Base-by-base conservation (phyloP, 2,888 invertebrate species). In the Willowsia nigromaculata region DNA sequence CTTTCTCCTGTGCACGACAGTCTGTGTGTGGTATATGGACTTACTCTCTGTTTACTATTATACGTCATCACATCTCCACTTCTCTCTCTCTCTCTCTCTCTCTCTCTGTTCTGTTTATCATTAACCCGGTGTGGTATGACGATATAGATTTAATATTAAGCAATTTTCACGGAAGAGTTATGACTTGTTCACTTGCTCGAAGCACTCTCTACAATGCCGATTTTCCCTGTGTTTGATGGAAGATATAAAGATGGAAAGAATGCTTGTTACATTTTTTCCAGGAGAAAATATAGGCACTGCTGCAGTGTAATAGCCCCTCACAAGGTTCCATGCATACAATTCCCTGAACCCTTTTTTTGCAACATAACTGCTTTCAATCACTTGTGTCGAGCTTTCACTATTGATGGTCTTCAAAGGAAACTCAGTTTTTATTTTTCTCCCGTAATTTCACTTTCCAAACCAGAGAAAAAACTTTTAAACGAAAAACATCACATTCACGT, bases 121-220 rank as follows among this genome's bases (percentile, higher is more conserved):
- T 43, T 71, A 25, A 30, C 71, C 71, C 71, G 71, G 71, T 71
- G 43, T 43, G 22, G 71, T 22, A 33, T 65, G 33, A 5, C n/a
- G 9, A 65, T 82, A 83, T 50, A 83, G 68, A 83, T 71, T 83
- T 50, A 83, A 50, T 59, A 62, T 40, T 62, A 53, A 83, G 37
- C 40, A 68, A 83, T 71, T 83, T 50, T 82, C 71, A 43, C 50
- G 22, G 40, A 56, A 40, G 30, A 53, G 53, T 82, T 82, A 62
- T 62, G 37, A 22, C 68, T 68, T 68, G 68, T 68, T 68, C 33
- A 68, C 68, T 68, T 33, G 68, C 71, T 43, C 22, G 40, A 25
- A 71, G 13, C 22, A 11, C 22, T 71, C 43, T 22, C 13, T 18
- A 43, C n/a, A 40, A 37, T 43, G 43, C 43, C 25, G 3, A 25